Evolutionary conservation across 2,797 vertebrate genomes (phyloP).

Genomic region (Neoniphon sammara): DNA sequence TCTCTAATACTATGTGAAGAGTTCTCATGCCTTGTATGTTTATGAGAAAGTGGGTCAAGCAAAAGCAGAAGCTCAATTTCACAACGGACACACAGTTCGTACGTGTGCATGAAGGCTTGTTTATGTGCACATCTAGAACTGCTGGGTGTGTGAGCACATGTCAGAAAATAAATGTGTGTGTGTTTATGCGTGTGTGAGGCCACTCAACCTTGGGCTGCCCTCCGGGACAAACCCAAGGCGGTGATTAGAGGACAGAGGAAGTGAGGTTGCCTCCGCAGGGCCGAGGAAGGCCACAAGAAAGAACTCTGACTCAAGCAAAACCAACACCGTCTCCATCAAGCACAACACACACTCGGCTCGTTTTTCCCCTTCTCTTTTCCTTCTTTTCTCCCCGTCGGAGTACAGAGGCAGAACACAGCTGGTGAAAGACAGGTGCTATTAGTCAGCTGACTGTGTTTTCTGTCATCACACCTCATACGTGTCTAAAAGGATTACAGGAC

Average conservation of each 20-base stretch:
- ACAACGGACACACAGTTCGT: not conserved
- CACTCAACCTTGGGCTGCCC: conserved; percentile 49
- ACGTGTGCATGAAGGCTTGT: conserved; percentile 45
- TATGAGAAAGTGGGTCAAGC: conserved; percentile 54
- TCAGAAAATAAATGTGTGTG: conserved; percentile 45
- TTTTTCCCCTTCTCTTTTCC: not conserved
- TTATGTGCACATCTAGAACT: conserved; percentile 35
- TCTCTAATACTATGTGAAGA: not conserved
- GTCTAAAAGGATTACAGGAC: conserved; percentile 8
- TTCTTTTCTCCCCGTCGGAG: conserved; percentile 2
- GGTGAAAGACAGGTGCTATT: conserved; percentile 23
- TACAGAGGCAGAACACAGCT: not conserved
- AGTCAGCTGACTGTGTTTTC: conserved; percentile 31
- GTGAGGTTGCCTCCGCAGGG: conserved; percentile 55
- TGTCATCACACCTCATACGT: conserved; percentile 25
- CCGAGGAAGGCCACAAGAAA: conserved; percentile 74
- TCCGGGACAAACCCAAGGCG: conserved; percentile 67
- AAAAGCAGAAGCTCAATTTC: not conserved
- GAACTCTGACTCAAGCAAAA: conserved; percentile 58
- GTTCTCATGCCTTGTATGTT: conserved; percentile 42
- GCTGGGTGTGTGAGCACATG: conserved; percentile 22
- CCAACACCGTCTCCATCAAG: conserved; percentile 56
- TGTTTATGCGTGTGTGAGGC: conserved; percentile 31
- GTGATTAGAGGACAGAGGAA: conserved; percentile 77
- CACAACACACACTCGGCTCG: not conserved